phyloP scores from a whole-genome alignment of 2,797 vertebrate species.

The Aphelocoma californica region DNA sequence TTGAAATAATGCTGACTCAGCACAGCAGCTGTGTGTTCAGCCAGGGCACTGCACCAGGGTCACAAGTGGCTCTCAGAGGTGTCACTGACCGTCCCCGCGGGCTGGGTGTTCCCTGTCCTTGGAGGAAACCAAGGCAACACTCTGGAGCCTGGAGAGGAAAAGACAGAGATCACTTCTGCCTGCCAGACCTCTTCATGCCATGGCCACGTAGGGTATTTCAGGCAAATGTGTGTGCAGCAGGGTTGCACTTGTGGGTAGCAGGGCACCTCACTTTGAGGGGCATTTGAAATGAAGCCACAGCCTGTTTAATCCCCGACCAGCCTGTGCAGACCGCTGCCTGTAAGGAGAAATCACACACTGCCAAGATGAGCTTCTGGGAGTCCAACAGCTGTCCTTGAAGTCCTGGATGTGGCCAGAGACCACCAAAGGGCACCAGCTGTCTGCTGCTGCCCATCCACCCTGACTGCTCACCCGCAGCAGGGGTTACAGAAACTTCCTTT shows the following conservation, averaged over 20 bases:
- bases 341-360: background rate
- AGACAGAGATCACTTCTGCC: background rate
- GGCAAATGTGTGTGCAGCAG: background rate
- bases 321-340: background rate
- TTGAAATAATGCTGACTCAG: conserved; percentile 3
- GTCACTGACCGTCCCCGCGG: rapidly evolving
- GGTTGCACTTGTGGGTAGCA: background rate
- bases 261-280: background rate
- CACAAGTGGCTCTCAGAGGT: background rate
- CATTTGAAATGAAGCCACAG: background rate
- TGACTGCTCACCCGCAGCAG: background rate
- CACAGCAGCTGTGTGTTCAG: background rate
- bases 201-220: background rate
- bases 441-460: background rate
- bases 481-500: background rate
- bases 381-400: background rate
- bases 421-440: background rate
- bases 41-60: background rate
- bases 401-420: background rate
- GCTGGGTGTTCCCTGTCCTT: background rate
- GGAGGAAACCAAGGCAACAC: background rate
- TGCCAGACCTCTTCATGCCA: background rate
- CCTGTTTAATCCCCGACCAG: background rate
- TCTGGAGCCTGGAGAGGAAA: background rate
- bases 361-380: background rate